Base-by-base conservation (phyloP, 2,113 vertebrate species). In the Nyctereutes procyonoides region DNA sequence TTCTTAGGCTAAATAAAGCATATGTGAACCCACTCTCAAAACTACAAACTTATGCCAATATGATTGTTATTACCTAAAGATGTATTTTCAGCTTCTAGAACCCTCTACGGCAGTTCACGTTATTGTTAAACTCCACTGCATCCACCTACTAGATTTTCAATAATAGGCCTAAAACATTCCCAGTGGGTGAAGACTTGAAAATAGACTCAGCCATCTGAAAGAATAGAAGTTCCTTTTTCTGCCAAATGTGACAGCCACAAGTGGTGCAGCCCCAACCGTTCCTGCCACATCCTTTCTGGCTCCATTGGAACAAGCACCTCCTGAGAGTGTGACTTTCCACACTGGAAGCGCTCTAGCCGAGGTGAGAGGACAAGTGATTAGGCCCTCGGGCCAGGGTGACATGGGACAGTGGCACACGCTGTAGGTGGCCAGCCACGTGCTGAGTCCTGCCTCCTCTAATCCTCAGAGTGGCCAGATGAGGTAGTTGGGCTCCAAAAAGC, bases 101-200 rank as follows among this genome's bases (percentile, higher is more conserved):
- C 84, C 86, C 82, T 67, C 95, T 63, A 92, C 0, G 2, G 77
- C 82, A 95, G 86, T 86, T 84, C 79, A 93, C 62, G 22, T 95
- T 96, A 97, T 74, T 95, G 88, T 95, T 97, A 79, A 96, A 95
- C 67, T 79, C 48, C 43, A 81, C 53, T 90, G 85, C 56, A 97
- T 88, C 96, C 95, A 91, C 96, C 97, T 94, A 97, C 96, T 93
- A 74, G 62, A 93, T 93, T 93, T 96, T 96, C 91, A 97, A 97
- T 98, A 97, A 97, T 83, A 96, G 93, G 73, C 76, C 91, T 97
- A 91, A 93, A 96, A 87, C 95, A 96, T 88, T 80, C 77, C 87
- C 90, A 88, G 93, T 88, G 93, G 86, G 96, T 95, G 91, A 96
- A 94, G 88, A 77, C 82, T 91, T 97, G 91, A 96, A 98, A 96